Conservation (phyloP, 2,888 invertebrate species). For the Abrostola triplasia region DNA sequence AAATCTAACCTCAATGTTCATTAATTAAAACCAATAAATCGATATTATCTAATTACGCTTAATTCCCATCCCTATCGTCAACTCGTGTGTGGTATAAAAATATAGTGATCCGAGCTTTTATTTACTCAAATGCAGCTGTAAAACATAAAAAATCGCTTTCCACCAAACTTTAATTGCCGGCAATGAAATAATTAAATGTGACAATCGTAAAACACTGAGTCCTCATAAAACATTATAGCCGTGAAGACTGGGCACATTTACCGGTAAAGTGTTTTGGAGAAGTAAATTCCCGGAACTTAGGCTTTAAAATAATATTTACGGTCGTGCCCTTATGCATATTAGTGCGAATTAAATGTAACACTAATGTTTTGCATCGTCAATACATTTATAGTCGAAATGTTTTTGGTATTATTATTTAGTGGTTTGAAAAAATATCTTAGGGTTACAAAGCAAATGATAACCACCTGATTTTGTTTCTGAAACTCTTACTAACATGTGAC, state of each 20-base stretch:
- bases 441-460: no score
- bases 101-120: constrained; percentile 81
- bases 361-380: background rate
- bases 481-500: no score
- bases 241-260: constrained; percentile 72
- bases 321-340: constrained; percentile 27
- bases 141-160: constrained; percentile 84
- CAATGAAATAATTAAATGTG: constrained; percentile 88
- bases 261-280: constrained; percentile 58
- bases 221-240: constrained; percentile 83
- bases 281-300: constrained; percentile 47
- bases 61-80: constrained; percentile 70
- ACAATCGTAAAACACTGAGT: constrained; percentile 86
- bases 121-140: constrained; percentile 86
- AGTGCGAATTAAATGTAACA: constrained; percentile 2
- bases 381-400: background rate
- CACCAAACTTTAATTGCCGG: constrained; percentile 86
- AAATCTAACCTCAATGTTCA: background rate
- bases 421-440: no score
- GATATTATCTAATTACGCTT: constrained; percentile 40
- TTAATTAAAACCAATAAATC: constrained; percentile 29
- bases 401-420: no score
- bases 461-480: no score
- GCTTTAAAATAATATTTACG: constrained; percentile 47
- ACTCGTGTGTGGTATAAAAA: constrained; percentile 87